phyloP scores from a whole-genome alignment of 23 tunicate species.

The Ciona savignyi region DNA sequence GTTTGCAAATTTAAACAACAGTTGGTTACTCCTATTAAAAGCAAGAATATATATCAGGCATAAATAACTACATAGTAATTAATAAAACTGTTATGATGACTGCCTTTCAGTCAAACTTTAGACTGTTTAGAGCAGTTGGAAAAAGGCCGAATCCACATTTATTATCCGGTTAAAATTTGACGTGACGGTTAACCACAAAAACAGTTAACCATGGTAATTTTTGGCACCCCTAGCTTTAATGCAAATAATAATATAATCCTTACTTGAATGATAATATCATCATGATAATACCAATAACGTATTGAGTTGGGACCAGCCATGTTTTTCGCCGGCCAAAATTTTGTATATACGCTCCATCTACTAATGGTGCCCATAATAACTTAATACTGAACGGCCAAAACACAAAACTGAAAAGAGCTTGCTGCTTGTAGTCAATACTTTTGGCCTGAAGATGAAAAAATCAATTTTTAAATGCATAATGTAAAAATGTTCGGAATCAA shows the following conservation, averaged over 20 bases:
- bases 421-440: slow-evolving; percentile 72
- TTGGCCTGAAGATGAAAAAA: slow-evolving; percentile 39
- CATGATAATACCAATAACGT: slow-evolving; percentile 77
- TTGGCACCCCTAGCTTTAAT: slow-evolving; percentile 35
- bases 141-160: too few relatives aligned
- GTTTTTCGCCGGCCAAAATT: slow-evolving; percentile 88
- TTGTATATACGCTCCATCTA: slow-evolving; percentile 80
- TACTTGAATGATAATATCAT: slow-evolving; percentile 60
- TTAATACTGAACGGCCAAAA: slow-evolving; percentile 97
- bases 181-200: too few relatives aligned
- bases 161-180: too few relatives aligned
- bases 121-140: too few relatives aligned
- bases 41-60: too few relatives aligned
- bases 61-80: too few relatives aligned
- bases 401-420: slow-evolving; percentile 94
- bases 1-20: too few relatives aligned
- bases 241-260: not conserved
- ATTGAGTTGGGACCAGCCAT: slow-evolving; percentile 95
- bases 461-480: not conserved
- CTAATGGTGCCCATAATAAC: slow-evolving; percentile 96
- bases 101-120: too few relatives aligned
- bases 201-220: too few relatives aligned
- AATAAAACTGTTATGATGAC: too few relatives aligned
- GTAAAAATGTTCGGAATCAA: not conserved
- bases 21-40: too few relatives aligned